Percentiles rank a stretch among this genome's conserved stretches.
Evolutionary conservation across 2,888 invertebrate genomes (phyloP).

Genomic region (Cistogaster globosa): DNA sequence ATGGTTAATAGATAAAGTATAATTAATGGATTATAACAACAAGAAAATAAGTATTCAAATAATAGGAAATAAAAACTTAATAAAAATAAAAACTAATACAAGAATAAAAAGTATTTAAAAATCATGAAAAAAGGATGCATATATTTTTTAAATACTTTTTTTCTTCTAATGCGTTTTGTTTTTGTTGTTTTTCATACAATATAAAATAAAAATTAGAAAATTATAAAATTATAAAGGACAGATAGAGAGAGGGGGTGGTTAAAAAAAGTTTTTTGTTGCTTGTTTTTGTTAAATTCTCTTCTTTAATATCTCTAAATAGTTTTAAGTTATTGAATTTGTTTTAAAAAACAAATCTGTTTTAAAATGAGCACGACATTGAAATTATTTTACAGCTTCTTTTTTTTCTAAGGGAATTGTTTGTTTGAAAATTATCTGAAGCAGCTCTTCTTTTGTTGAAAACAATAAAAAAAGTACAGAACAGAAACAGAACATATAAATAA

Average conservation of each 20-base stretch:
- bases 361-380: conserved; percentile 79
- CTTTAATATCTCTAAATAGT: conserved; percentile 72
- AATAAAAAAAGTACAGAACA: conserved; percentile 1
- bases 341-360: conserved; percentile 76
- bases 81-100: conserved; percentile 22
- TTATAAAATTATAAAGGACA: neutral
- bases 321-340: conserved; percentile 62
- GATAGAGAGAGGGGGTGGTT: conserved; percentile 34
- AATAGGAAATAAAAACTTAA: conserved; percentile 36
- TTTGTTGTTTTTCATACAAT: conserved; percentile 40
- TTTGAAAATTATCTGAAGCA: conserved; percentile 9
- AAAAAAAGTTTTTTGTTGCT: conserved; percentile 75
- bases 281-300: conserved; percentile 75
- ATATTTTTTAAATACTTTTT: conserved; percentile 35
- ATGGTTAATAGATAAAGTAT: conserved; percentile 44
- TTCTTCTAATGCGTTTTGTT: conserved; percentile 37
- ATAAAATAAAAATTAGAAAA: conserved; percentile 55
- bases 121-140: neutral
- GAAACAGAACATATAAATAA: neutral
- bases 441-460: conserved; percentile 45
- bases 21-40: conserved; percentile 44
- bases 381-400: conserved; percentile 44
- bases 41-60: conserved; percentile 36
- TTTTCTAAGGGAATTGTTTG: conserved; percentile 12
- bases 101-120: conserved; percentile 49